phyloP scores from a whole-genome alignment of 2,888 invertebrate genomes.

The Lithodes maja region DNA sequence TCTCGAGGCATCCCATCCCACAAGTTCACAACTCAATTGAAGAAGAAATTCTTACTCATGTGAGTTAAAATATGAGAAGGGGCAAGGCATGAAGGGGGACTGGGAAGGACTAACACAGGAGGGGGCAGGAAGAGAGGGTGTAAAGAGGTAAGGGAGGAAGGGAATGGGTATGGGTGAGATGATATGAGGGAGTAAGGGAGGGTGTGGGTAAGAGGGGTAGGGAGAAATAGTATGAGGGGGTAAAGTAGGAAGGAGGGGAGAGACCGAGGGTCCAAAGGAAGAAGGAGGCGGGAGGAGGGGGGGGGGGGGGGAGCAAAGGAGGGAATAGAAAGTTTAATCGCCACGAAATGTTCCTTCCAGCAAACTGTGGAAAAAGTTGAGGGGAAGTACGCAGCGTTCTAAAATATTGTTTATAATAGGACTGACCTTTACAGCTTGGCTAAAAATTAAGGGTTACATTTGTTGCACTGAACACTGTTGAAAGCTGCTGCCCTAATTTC shows the following conservation, averaged over 20 bases:
- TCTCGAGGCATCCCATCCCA: no score
- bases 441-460: no score
- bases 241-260: neutral
- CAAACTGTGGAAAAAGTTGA: neutral
- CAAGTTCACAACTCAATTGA: no score
- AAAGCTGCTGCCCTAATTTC: no score
- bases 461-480: no score
- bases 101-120: neutral
- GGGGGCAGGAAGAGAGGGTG: neutral
- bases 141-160: neutral
- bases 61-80: neutral
- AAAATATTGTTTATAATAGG: neutral
- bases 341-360: neutral
- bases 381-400: neutral
- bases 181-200: neutral
- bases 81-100: neutral
- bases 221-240: conserved; percentile 23
- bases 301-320: neutral
- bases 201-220: neutral
- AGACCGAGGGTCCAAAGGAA: neutral
- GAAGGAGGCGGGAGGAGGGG: neutral
- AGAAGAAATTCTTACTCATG: no score
- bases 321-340: conserved; percentile 3
- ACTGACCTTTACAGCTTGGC: neutral
- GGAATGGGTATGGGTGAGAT: neutral